phyloP scores from a whole-genome alignment of 1,140 invertebrate genomes.

The Oedothorax gibbosus region DNA sequence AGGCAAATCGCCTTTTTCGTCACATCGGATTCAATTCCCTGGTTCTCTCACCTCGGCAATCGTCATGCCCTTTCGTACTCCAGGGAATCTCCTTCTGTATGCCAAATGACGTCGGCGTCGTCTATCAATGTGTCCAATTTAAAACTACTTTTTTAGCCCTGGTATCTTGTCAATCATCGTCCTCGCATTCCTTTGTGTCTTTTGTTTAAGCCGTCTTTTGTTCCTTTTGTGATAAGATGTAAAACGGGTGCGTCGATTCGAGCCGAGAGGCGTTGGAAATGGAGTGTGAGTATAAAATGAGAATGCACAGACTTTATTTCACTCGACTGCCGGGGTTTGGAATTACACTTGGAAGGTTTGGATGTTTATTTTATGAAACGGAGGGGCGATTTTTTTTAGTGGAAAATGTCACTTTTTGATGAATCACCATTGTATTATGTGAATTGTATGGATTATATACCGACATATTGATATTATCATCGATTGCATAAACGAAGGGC shows the following conservation, averaged over 20 bases:
- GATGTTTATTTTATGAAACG: no score
- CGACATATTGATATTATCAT: no score
- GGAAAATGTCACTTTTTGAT: no score
- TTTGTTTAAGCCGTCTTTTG: conserved; percentile 24
- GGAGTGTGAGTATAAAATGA: conserved; percentile 11
- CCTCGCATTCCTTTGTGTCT: conserved; percentile 36
- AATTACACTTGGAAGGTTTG: no score
- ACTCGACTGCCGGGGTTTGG: not conserved
- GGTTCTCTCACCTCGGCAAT: conserved; percentile 32
- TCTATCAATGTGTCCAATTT: conserved; percentile 54
- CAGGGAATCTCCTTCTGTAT: conserved; percentile 37
- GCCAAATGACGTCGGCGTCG: conserved; percentile 50
- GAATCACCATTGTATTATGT: no score
- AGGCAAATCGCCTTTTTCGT: conserved; percentile 7
- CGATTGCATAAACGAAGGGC: no score
- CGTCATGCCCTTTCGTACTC: conserved; percentile 19
- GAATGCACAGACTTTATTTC: conserved; percentile 15
- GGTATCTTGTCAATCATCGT: conserved; percentile 49
- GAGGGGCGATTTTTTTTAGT: no score
- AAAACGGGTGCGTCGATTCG: conserved; percentile 42
- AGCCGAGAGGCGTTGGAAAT: not conserved
- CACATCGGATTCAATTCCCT: conserved; percentile 25
- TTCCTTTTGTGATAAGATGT: conserved; percentile 53
- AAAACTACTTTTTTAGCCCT: conserved; percentile 55
- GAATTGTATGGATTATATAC: no score